These are phyloP conservation scores for Prolemur simus DNA, from an alignment of 2,113 vertebrate species.

Conservation along the genomic window DNA sequence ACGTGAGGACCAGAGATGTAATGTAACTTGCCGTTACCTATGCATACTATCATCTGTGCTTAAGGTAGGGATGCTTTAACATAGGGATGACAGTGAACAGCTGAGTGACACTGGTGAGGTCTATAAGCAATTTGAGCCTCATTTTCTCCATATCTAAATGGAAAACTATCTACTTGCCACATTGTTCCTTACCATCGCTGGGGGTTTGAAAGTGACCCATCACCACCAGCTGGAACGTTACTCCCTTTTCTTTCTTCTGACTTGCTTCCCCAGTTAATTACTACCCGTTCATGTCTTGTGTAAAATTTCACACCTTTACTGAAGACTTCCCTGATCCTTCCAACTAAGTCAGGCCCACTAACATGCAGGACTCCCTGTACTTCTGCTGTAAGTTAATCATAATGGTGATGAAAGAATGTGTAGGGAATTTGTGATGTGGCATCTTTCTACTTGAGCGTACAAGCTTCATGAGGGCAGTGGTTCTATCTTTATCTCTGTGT, in stretches of 20 bases:
- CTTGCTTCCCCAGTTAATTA: not conserved
- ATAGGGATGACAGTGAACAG: not conserved
- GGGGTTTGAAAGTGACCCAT: not conserved
- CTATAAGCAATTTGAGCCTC: not conserved
- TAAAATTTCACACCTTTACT: not conserved
- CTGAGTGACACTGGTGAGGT: not conserved
- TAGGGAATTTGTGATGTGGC: too few relatives aligned
- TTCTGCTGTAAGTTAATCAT: not conserved
- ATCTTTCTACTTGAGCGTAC: not conserved
- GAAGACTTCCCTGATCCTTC: not conserved
- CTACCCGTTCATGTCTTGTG: not conserved
- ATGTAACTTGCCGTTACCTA: not conserved
- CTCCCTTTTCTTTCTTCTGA: not conserved
- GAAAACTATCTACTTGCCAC: not conserved
- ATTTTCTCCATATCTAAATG: not conserved
- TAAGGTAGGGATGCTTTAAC: not conserved
- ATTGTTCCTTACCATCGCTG: not conserved
- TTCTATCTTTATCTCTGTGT: too few relatives aligned
- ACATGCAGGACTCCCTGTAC: not conserved
- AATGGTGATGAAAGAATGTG: not conserved
- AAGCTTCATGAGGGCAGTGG: rapidly evolving
- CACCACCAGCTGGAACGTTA: not conserved
- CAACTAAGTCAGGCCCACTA: not conserved
- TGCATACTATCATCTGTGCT: not conserved
- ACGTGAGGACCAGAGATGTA: not conserved